Conservation (phyloP, 2,888 invertebrate genomes). For the Drosophila putrida region DNA sequence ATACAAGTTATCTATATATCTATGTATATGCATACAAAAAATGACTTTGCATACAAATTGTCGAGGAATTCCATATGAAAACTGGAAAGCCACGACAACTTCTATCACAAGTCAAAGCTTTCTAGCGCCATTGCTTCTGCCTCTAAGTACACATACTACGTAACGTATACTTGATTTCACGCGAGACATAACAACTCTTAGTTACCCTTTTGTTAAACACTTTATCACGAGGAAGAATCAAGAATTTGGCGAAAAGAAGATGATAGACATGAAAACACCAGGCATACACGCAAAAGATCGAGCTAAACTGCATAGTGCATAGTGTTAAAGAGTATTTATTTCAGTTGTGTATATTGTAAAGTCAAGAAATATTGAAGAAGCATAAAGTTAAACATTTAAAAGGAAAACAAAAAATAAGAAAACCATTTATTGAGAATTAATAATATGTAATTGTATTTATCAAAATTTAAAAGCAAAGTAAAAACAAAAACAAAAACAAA, state of each 20-base stretch:
- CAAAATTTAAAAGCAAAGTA: slow-evolving; percentile 75
- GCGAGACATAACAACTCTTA: slow-evolving; percentile 56
- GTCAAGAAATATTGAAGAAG: slow-evolving; percentile 60
- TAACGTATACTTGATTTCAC: slow-evolving; percentile 31
- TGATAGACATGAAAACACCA: slow-evolving; percentile 61
- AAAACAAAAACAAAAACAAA: slow-evolving; percentile 53
- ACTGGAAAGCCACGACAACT: slow-evolving; percentile 3
- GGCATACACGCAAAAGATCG: slow-evolving; percentile 78
- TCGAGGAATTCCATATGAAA: neutral
- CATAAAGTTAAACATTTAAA: slow-evolving; percentile 81
- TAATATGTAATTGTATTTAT: slow-evolving; percentile 81
- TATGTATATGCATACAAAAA: slow-evolving; percentile 7
- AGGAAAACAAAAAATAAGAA: slow-evolving; percentile 61
- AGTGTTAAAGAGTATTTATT: slow-evolving; percentile 60
- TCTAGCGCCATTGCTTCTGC: slow-evolving; percentile 60
- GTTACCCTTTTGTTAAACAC: slow-evolving; percentile 13
- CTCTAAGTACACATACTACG: slow-evolving; percentile 19
- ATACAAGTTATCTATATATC: slow-evolving; percentile 22
- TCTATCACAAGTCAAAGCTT: slow-evolving; percentile 38
- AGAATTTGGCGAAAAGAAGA: slow-evolving; percentile 3
- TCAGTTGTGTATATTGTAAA: slow-evolving; percentile 82
- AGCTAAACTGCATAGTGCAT: slow-evolving; percentile 78
- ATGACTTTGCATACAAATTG: slow-evolving; percentile 4
- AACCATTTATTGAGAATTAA: slow-evolving; percentile 77
- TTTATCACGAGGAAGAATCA: slow-evolving; percentile 6